Conservation (phyloP, 2,797 vertebrate genomes). For the Enoplosus armatus region DNA sequence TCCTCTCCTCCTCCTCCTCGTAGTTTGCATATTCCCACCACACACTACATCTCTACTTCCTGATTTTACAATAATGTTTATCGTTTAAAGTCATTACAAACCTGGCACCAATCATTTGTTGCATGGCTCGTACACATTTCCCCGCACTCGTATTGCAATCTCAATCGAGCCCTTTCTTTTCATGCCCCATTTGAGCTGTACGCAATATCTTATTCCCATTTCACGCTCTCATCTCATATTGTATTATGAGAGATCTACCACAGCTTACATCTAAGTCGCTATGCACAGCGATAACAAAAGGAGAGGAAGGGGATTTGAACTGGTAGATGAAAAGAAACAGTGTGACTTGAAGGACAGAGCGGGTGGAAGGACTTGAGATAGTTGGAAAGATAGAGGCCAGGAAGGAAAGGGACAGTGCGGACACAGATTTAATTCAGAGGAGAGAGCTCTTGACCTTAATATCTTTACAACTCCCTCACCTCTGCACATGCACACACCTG, state of each 20-base stretch:
- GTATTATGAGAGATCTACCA: constrained; percentile 60
- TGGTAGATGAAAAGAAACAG: constrained; percentile 49
- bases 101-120: constrained; percentile 33
- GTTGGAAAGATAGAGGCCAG: constrained; percentile 35
- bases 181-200: constrained; percentile 71
- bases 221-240: constrained; percentile 62
- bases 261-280: constrained; percentile 63
- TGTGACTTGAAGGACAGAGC: constrained; percentile 29
- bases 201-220: constrained; percentile 73
- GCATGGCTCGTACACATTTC: constrained; percentile 26
- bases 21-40: constrained; percentile 34
- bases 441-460: constrained; percentile 69
- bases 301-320: constrained; percentile 40
- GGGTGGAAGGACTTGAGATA: constrained; percentile 37
- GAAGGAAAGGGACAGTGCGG: constrained; percentile 42
- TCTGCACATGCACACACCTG: constrained; percentile 17
- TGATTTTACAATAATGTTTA: constrained; percentile 38
- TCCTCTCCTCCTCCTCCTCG: not conserved
- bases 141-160: constrained; percentile 36
- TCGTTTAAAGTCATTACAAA: constrained; percentile 38
- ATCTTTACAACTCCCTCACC: constrained; percentile 30
- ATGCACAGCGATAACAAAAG: constrained; percentile 40
- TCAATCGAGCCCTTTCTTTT: constrained; percentile 60
- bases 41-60: constrained; percentile 14
- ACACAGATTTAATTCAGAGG: constrained; percentile 58